A percentile compares a stretch with the other conserved stretches of the same genome.
Conservation (phyloP, 2,113 vertebrate genomes). For the Oenanthe melanoleuca region DNA sequence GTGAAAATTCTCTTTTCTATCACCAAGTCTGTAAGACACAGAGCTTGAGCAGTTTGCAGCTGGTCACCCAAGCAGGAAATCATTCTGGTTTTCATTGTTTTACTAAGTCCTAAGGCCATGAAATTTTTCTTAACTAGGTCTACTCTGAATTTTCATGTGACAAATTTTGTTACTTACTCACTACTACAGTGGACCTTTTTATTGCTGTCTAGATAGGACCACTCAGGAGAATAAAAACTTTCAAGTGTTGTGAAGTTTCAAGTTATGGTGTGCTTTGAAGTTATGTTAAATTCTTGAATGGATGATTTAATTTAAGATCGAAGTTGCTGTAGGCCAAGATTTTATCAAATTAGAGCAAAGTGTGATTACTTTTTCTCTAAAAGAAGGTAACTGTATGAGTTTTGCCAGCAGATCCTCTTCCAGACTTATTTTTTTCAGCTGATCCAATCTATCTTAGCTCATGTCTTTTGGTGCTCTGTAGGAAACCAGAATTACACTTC, state of each 20-base stretch:
- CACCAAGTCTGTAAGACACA: neutral
- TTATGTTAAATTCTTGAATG: neutral
- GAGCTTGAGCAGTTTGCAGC: neutral
- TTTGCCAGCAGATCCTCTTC: neutral
- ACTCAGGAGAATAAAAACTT: neutral
- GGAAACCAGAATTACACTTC: neutral
- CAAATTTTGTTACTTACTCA: neutral
- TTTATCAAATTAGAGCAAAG: neutral
- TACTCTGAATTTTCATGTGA: neutral
- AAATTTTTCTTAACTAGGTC: neutral
- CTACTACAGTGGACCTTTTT: neutral
- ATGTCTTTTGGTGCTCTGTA: neutral
- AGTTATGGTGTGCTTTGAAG: neutral
- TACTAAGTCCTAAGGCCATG: neutral
- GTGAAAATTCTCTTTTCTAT: constrained; percentile 1
- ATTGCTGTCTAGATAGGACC: neutral
- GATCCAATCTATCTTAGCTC: neutral
- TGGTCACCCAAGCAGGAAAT: neutral
- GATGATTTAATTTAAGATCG: neutral
- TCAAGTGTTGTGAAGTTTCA: neutral
- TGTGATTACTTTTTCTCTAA: neutral
- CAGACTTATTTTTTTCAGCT: neutral
- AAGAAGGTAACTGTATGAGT: neutral
- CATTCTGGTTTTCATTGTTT: neutral
- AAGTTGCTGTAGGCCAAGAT: neutral